A percentile compares a stretch with the other conserved stretches of the same genome.
These are phyloP conservation scores for Alces alces DNA, from an alignment of 2,113 vertebrate species.

Conservation along the genomic window DNA sequence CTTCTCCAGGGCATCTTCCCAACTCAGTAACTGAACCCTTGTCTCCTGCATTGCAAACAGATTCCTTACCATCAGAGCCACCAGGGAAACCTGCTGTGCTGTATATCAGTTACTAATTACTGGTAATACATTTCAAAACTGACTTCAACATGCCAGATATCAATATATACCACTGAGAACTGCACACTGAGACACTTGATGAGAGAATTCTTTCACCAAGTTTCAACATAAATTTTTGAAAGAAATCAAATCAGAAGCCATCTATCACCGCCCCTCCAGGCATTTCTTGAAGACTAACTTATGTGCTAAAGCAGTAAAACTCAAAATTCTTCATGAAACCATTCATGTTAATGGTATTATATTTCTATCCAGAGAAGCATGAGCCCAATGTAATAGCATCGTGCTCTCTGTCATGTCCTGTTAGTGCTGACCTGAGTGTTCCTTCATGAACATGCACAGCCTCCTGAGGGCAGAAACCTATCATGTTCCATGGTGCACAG, in stretches of 20 bases:
- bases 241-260: conserved; percentile 25
- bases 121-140: background rate
- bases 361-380: background rate
- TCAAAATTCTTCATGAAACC: background rate
- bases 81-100: background rate
- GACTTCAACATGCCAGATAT: background rate
- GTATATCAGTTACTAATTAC: background rate
- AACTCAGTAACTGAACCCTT: background rate
- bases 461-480: background rate
- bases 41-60: background rate
- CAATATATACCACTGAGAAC: background rate
- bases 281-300: background rate
- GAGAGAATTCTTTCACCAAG: background rate
- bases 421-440: background rate
- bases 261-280: background rate
- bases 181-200: background rate
- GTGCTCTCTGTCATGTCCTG: background rate
- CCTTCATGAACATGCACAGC: background rate
- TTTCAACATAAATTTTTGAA: conserved; percentile 11
- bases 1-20: background rate
- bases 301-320: background rate
- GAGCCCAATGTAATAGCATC: background rate
- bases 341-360: background rate
- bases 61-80: background rate
- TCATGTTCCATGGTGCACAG: background rate